phyloP scores from a whole-genome alignment of 2,797 vertebrate genomes.

The Coregonus suidteri region DNA sequence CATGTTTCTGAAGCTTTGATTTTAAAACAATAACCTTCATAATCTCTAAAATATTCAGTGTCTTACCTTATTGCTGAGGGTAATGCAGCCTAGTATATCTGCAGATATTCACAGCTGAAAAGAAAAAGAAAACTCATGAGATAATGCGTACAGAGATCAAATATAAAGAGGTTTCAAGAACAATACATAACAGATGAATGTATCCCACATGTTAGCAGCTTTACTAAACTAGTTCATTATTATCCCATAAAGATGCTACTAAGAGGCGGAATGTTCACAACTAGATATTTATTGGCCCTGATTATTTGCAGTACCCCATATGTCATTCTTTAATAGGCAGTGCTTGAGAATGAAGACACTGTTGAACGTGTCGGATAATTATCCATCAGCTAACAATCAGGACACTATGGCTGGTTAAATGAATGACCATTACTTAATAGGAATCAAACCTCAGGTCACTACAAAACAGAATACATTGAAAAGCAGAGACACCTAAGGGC shows the following conservation, averaged over 20 bases:
- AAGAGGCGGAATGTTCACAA: constrained; percentile 10
- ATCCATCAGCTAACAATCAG: background rate
- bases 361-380: constrained; percentile 33
- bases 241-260: background rate
- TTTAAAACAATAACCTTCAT: background rate
- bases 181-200: background rate
- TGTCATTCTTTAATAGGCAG: constrained; percentile 18
- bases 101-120: constrained; percentile 71
- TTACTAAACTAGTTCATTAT: background rate
- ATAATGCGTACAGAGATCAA: background rate
- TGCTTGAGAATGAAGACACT: constrained; percentile 20
- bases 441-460: background rate
- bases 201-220: background rate
- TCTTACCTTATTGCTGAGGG: constrained; percentile 66
- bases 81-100: constrained; percentile 53
- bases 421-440: constrained; percentile 12
- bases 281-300: background rate
- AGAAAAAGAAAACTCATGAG: constrained; percentile 35
- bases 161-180: background rate
- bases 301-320: constrained; percentile 28
- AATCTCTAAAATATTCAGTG: background rate
- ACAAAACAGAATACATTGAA: background rate
- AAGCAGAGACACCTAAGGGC: background rate
- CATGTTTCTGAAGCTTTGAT: constrained; percentile 5
- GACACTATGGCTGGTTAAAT: constrained; percentile 26